Evolutionary conservation across 2,888 invertebrate species (phyloP).

Genomic region (Pyrgus malvae): DNA sequence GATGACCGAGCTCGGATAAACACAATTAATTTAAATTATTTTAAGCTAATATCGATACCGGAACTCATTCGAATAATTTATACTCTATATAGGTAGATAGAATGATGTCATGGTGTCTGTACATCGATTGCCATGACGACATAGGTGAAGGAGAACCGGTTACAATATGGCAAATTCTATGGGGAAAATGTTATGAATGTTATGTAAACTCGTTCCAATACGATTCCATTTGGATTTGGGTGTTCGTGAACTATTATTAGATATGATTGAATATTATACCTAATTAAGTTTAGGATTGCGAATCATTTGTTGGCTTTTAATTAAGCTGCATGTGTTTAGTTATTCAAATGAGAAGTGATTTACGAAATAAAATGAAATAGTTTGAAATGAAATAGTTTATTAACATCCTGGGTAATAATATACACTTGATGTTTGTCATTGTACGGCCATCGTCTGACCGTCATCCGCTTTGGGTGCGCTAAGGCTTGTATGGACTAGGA

Average conservation of each 20-base stretch:
- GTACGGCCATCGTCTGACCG: too few species aligned
- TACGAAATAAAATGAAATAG: too few species aligned
- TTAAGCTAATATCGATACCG: neutral
- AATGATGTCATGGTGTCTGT: neutral
- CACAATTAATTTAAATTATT: too few species aligned
- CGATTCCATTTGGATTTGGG: too few species aligned
- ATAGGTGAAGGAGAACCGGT: neutral
- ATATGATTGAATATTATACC: neutral
- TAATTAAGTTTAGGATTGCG: neutral
- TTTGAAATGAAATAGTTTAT: too few species aligned
- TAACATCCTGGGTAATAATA: too few species aligned
- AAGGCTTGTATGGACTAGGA: too few species aligned
- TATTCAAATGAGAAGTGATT: too few species aligned
- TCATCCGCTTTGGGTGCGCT: too few species aligned
- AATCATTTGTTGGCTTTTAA: too few species aligned
- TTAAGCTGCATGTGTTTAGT: too few species aligned
- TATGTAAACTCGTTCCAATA: neutral
- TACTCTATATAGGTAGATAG: neutral
- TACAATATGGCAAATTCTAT: neutral
- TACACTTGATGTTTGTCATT: too few species aligned
- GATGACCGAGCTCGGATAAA: neutral
- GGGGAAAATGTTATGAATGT: neutral
- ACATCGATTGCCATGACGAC: constrained; percentile 3
- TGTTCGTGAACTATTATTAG: neutral
- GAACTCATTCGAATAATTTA: neutral